Percentiles rank a stretch among this genome's conserved stretches.
These are phyloP conservation scores for Dermatophagoides farinae DNA, from an alignment of 1,140 invertebrate genomes.

Conservation along the genomic window DNA sequence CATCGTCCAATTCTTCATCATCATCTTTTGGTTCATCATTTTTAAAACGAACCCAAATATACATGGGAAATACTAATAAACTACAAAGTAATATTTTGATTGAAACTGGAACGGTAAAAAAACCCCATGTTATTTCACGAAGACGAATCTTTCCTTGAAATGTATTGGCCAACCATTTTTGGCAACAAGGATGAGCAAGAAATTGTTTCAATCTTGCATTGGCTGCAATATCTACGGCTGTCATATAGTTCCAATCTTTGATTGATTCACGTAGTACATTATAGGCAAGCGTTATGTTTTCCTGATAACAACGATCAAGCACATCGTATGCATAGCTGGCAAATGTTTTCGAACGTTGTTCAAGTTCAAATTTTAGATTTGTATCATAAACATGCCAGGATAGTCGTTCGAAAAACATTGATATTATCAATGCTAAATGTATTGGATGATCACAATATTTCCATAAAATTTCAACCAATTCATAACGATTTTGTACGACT, in stretches of 20 bases:
- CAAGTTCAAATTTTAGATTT: constrained; percentile 19
- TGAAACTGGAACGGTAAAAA: constrained; percentile 23
- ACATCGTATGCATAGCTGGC: constrained; percentile 27
- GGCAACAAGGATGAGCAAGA: constrained; percentile 30
- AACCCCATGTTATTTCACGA: constrained; percentile 25
- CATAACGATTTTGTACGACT: constrained; percentile 20
- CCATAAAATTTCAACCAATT: constrained; percentile 28
- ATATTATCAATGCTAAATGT: constrained; percentile 26
- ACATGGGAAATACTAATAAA: constrained; percentile 29
- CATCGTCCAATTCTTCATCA: constrained; percentile 3
- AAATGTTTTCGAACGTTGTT: constrained; percentile 24
- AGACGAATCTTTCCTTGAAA: constrained; percentile 27
- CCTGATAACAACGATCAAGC: constrained; percentile 26
- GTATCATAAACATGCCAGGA: constrained; percentile 19
- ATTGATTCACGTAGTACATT: constrained; percentile 25
- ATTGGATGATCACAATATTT: constrained; percentile 28
- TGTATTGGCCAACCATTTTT: constrained; percentile 27
- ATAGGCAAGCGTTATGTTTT: constrained; percentile 23
- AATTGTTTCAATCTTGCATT: constrained; percentile 21
- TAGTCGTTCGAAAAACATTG: constrained; percentile 22
- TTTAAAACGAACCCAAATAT: constrained; percentile 26
- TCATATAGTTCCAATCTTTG: constrained; percentile 27
- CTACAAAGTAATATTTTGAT: constrained; percentile 28
- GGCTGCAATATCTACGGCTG: constrained; percentile 22
- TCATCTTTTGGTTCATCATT: constrained; percentile 3